Evolutionary conservation across 1,140 invertebrate genomes (phyloP), one percentile per base, ranked within the genome.

Genomic region (Macrostomum lignano): DNA sequence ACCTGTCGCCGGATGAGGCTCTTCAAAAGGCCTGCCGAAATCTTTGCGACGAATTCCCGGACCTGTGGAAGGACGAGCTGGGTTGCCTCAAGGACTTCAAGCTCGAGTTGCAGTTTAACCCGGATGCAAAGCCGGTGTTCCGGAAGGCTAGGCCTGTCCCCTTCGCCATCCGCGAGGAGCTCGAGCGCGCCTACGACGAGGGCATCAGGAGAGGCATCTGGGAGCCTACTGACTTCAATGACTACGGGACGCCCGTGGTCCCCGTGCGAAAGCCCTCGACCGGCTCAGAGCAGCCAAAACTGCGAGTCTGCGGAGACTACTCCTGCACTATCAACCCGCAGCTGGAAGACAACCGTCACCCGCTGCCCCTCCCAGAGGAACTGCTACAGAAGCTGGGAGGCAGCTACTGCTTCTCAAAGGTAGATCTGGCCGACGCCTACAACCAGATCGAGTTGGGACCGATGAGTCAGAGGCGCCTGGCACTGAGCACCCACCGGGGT

Each of bases 31-130:
- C n/a, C n/a, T n/a, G n/a, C n/a, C n/a, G n/a, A n/a, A n/a, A n/a
- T n/a, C n/a, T 4, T 6, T 36, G 35, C 17, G 17, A 13, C 9
- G 35, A 36, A 11, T 34, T 36, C 14, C 28, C 35, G n/a, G n/a
- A n/a, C n/a, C 22, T 38, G 7, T 38, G 34, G 32, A 37, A 36
- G 15, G 4, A 9, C 9, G 33, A 38, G 29, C 13, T 38, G 9
- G 36, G 36, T n/a, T 25, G 19, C n/a, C 14, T 38, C 9, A 38
- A 38, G 20, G n/a, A 38, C 15, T 36, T 38, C 23, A 17, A 38
- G 21, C 17, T 38, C n/a, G 33, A 38, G 3, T 20, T 38, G 10
- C 34, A 38, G 19, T 38, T 38, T 25, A 38, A 38, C 10, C 7
- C n/a, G 7, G 31, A 33, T 21, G 31, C 31, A 7, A 14, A 33